phyloP scores from a whole-genome alignment of 2,888 invertebrate species.

The Hermaeophaga mercurialis region DNA sequence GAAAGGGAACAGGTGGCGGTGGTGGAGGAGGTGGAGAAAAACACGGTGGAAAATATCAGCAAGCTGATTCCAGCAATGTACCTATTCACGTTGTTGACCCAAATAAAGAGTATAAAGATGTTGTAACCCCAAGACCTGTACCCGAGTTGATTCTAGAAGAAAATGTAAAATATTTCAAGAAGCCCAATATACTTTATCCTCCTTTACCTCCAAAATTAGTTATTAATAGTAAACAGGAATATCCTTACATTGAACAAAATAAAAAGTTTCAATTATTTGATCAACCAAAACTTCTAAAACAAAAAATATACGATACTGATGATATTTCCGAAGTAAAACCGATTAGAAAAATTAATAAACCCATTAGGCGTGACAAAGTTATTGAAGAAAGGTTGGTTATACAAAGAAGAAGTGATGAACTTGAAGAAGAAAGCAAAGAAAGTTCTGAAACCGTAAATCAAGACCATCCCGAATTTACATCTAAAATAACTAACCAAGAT shows the following conservation, averaged over 20 bases:
- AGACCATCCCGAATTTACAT: background rate
- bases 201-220: too few species aligned
- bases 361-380: too few species aligned
- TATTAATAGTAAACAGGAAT: too few species aligned
- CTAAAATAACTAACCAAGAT: background rate
- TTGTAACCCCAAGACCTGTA: background rate
- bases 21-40: slow-evolving; percentile 32
- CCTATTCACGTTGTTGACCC: slow-evolving; percentile 2
- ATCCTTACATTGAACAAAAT: too few species aligned
- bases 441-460: background rate
- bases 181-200: slow-evolving; percentile 5
- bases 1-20: slow-evolving; percentile 38
- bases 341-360: too few species aligned
- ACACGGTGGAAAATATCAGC: slow-evolving; percentile 19
- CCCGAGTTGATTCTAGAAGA: background rate
- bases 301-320: too few species aligned
- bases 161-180: background rate
- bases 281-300: too few species aligned
- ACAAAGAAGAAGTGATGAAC: slow-evolving; percentile 5
- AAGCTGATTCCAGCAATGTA: slow-evolving; percentile 6
- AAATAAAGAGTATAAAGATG: background rate
- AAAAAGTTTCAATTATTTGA: too few species aligned
- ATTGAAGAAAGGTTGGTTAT: background rate
- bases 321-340: too few species aligned
- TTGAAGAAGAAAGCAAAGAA: background rate